Evolutionary conservation across 2,113 vertebrate genomes (phyloP).

Genomic region (Maccullochella peelii): DNA sequence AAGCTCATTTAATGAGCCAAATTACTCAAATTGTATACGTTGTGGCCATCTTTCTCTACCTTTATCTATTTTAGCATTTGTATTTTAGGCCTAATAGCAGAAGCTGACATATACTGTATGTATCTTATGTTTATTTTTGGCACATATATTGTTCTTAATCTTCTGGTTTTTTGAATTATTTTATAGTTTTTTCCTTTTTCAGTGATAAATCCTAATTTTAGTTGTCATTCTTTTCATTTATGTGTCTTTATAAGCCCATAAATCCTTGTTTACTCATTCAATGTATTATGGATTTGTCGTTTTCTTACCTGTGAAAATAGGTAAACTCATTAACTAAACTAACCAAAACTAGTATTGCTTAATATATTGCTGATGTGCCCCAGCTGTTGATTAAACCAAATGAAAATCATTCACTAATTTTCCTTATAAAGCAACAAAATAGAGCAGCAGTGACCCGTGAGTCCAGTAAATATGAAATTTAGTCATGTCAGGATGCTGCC

Average conservation of each 20-base stretch:
- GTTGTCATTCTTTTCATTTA: not conserved
- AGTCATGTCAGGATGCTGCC: constrained; percentile 58
- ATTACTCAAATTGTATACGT: not conserved
- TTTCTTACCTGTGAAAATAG: not conserved
- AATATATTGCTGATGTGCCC: not conserved
- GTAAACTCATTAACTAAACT: too few species aligned
- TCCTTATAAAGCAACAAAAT: not conserved
- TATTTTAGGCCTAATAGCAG: not conserved
- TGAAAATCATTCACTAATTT: not conserved
- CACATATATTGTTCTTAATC: not conserved
- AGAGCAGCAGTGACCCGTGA: not conserved
- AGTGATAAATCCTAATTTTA: not conserved
- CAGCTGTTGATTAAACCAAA: not conserved
- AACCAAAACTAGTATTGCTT: not conserved
- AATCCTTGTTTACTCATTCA: not conserved
- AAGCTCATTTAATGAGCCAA: not conserved
- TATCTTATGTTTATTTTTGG: not conserved
- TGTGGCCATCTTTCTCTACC: not conserved
- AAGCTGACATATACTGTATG: not conserved
- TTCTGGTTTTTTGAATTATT: not conserved
- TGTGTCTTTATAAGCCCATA: not conserved
- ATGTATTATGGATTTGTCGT: not conserved
- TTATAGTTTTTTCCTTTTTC: not conserved
- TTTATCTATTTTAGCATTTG: not conserved
- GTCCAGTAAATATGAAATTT: not conserved